Percentiles rank a stretch among this genome's conserved stretches.
phyloP scores from a whole-genome alignment of 2,888 invertebrate genomes.

The Nephrotoma flavescens region DNA sequence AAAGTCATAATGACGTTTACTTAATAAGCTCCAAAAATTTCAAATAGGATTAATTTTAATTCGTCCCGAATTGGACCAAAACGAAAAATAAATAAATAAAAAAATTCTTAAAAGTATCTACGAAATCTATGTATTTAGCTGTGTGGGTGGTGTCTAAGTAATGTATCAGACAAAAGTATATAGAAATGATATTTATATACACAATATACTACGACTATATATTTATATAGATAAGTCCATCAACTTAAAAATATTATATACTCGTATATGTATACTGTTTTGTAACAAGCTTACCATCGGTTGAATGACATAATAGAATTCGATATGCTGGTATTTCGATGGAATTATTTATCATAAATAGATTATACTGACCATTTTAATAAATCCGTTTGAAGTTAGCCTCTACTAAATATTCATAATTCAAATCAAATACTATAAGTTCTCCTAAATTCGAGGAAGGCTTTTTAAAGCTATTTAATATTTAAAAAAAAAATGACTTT shows the following conservation, averaged over 20 bases:
- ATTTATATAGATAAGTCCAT: not conserved
- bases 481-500: too few relatives aligned
- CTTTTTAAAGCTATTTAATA: too few relatives aligned
- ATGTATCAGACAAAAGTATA: not conserved
- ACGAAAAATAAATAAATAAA: not conserved
- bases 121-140: not conserved
- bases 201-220: not conserved
- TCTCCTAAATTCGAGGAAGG: too few relatives aligned
- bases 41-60: not conserved
- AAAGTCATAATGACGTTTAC: not conserved
- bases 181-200: not conserved
- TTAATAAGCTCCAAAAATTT: not conserved
- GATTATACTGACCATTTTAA: too few relatives aligned
- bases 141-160: not conserved
- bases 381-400: too few relatives aligned
- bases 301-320: not conserved
- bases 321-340: not conserved
- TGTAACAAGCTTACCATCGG: not conserved
- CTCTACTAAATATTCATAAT: too few relatives aligned
- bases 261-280: too few relatives aligned
- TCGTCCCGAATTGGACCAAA: not conserved
- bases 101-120: not conserved
- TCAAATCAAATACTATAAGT: too few relatives aligned
- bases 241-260: not conserved
- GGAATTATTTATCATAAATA: too few relatives aligned